Evolutionary conservation across 2,888 invertebrate species (phyloP).

Genomic region (Scaptomyza flava): DNA sequence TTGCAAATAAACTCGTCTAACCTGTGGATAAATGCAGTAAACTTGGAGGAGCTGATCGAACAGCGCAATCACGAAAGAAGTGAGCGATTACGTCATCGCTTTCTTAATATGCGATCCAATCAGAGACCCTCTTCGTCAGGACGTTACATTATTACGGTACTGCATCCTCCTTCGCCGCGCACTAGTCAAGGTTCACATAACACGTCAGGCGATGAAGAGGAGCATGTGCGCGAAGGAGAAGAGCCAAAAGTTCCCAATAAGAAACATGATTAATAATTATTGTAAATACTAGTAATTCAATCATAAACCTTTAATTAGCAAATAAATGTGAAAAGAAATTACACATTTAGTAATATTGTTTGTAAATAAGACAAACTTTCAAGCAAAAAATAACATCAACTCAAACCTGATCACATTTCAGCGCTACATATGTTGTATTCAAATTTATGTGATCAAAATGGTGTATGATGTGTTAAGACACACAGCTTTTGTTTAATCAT

Average conservation of each 20-base stretch:
- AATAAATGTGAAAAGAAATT: background rate
- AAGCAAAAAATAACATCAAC: background rate
- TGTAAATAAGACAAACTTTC: too few species aligned
- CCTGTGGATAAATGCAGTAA: conserved; percentile 33
- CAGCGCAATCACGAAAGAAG: conserved; percentile 63
- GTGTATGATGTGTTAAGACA: conserved; percentile 60
- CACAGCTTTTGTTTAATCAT: conserved; percentile 40
- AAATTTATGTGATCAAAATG: conserved; percentile 50
- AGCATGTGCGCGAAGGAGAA: background rate
- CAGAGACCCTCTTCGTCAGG: conserved; percentile 25
- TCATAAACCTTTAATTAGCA: background rate
- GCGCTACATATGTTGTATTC: background rate
- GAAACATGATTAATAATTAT: conserved; percentile 32
- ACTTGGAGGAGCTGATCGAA: conserved; percentile 65
- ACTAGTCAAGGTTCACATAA: conserved; percentile 4
- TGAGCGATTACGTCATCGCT: conserved; percentile 66
- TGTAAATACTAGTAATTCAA: background rate
- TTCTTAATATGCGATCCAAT: conserved; percentile 46
- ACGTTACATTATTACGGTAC: conserved; percentile 50
- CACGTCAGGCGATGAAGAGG: conserved; percentile 11
- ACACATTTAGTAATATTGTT: too few species aligned
- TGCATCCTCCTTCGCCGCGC: conserved; percentile 52
- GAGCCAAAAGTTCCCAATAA: conserved; percentile 10
- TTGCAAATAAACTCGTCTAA: background rate
- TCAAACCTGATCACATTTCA: background rate